phyloP scores from a whole-genome alignment of 2,797 vertebrate species.

The Cynodonichthys magdalenae region DNA sequence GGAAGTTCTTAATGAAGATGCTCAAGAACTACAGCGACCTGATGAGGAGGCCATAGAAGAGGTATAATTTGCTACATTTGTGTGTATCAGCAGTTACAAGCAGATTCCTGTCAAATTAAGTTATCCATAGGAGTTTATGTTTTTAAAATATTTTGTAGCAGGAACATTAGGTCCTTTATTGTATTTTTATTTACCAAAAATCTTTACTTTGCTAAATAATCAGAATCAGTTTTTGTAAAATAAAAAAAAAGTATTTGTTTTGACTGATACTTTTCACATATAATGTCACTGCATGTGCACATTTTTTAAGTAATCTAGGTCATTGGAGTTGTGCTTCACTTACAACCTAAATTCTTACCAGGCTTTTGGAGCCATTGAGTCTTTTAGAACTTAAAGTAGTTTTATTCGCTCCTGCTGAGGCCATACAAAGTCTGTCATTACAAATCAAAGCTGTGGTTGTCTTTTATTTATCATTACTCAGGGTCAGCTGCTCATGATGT shows the following conservation, averaged over 20 bases:
- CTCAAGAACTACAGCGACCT: constrained; percentile 90
- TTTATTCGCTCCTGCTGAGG: background rate
- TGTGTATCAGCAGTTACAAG: background rate
- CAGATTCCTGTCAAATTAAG: rapidly evolving
- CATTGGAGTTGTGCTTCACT: background rate
- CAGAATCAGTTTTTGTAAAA: too few species aligned
- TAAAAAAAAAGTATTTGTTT: too few species aligned
- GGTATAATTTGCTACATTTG: constrained; percentile 71
- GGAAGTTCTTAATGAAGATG: constrained; percentile 92
- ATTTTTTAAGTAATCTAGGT: background rate
- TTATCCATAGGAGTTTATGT: background rate
- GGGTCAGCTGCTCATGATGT: background rate
- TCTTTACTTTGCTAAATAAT: background rate
- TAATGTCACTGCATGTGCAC: too few species aligned
- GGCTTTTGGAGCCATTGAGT: background rate
- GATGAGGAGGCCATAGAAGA: constrained; percentile 94
- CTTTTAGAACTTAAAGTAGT: background rate
- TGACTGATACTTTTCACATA: too few species aligned
- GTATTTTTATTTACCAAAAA: background rate
- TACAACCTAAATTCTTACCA: background rate
- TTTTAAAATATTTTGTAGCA: background rate
- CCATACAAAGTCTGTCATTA: background rate
- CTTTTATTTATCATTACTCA: background rate
- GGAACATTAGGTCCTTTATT: background rate
- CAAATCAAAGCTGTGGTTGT: background rate